Evolutionary conservation across 2,113 vertebrate genomes (phyloP).

Genomic region (Rhadina sibilatrix): DNA sequence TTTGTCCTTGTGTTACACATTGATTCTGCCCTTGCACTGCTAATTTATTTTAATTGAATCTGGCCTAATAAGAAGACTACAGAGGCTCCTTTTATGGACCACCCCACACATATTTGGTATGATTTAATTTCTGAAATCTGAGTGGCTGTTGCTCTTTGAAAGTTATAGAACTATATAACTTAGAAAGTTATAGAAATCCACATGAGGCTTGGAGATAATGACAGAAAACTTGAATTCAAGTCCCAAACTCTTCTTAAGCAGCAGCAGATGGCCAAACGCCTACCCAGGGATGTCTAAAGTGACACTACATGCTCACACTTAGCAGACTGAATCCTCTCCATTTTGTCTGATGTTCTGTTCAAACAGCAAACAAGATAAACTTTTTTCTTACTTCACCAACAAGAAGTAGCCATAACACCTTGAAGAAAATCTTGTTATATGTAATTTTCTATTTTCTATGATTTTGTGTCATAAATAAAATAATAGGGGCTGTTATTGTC

Average conservation of each 20-base stretch:
- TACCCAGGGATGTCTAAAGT: background rate
- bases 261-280: background rate
- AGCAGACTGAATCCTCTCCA: background rate
- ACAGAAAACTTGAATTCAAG: background rate
- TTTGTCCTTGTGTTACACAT: background rate
- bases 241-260: background rate
- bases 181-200: too few relatives aligned
- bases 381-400: background rate
- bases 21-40: background rate
- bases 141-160: background rate
- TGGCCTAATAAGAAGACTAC: background rate
- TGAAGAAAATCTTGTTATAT: background rate
- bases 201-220: background rate
- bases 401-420: background rate
- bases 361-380: background rate
- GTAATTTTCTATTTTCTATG: background rate
- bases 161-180: too few relatives aligned
- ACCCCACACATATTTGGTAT: background rate
- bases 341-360: background rate
- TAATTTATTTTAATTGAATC: background rate
- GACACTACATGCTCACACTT: background rate
- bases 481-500: background rate
- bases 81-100: background rate
- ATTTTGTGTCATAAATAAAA: background rate
- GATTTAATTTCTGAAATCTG: background rate